Percentiles rank a stretch among this genome's conserved stretches.
These are phyloP conservation scores for Eleutherodactylus coqui DNA, from an alignment of 2,797 vertebrate species.

Conservation along the genomic window DNA sequence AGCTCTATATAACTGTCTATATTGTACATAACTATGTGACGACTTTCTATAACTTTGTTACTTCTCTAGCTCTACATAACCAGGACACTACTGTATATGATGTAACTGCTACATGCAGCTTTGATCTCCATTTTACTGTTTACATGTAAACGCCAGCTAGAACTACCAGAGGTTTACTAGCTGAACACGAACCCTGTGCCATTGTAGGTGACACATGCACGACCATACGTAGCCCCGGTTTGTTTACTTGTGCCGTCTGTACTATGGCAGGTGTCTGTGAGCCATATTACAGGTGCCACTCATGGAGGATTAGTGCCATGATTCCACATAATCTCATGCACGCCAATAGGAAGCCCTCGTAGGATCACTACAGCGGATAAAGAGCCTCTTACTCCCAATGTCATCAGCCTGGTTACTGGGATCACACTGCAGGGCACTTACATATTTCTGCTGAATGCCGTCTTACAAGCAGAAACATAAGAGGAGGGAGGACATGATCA, in stretches of 20 bases:
- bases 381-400: conserved; percentile 24
- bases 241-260: not conserved
- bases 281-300: not conserved
- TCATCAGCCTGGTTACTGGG: not conserved
- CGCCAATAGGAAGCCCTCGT: not conserved
- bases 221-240: no score
- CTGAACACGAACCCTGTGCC: no score
- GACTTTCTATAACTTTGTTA: no score
- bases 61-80: no score
- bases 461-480: not conserved
- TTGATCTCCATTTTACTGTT: no score
- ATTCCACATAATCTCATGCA: conserved; percentile 11
- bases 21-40: no score
- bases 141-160: no score
- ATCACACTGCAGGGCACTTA: not conserved
- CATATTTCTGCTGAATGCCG: not conserved
- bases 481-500: conserved; percentile 11
- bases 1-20: no score
- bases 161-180: no score
- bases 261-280: not conserved
- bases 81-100: no score
- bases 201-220: no score
- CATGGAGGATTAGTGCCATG: conserved; percentile 23
- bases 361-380: not conserved
- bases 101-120: no score